Conservation (phyloP, 2,113 vertebrate genomes). For the Cheilinus undulatus region DNA sequence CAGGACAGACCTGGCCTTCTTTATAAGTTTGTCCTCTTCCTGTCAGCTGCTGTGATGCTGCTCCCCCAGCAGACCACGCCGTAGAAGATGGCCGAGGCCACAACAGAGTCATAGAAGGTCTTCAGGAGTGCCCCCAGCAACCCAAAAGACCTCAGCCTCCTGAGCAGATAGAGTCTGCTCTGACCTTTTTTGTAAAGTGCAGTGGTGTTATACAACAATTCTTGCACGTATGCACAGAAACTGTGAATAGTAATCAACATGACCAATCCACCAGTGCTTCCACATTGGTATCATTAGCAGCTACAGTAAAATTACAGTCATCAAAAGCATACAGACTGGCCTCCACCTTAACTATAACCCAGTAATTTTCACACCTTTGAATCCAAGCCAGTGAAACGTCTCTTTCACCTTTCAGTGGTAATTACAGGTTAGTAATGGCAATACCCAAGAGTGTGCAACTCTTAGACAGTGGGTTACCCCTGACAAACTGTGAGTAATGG, state of each 20-base stretch:
- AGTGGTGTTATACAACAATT: too few species aligned
- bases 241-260: background rate
- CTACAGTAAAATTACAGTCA: conserved; percentile 28
- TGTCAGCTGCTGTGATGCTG: too few species aligned
- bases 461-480: conserved; percentile 1
- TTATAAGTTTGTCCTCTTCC: too few species aligned
- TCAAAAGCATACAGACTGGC: conserved; percentile 11
- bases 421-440: conserved; percentile 55
- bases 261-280: background rate
- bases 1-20: too few species aligned
- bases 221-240: background rate
- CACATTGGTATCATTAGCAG: conserved; percentile 16
- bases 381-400: conserved; percentile 16
- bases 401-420: conserved; percentile 40
- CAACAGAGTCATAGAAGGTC: too few species aligned
- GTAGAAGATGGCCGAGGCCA: too few species aligned
- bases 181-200: too few species aligned
- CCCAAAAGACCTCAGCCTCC: too few species aligned
- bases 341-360: conserved; percentile 20
- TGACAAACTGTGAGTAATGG: background rate
- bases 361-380: conserved; percentile 6
- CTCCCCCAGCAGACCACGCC: too few species aligned
- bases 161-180: too few species aligned
- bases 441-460: background rate
- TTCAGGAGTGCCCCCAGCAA: too few species aligned